phyloP scores from a whole-genome alignment of 2,888 invertebrate genomes.

The Conchocele bisecta region DNA sequence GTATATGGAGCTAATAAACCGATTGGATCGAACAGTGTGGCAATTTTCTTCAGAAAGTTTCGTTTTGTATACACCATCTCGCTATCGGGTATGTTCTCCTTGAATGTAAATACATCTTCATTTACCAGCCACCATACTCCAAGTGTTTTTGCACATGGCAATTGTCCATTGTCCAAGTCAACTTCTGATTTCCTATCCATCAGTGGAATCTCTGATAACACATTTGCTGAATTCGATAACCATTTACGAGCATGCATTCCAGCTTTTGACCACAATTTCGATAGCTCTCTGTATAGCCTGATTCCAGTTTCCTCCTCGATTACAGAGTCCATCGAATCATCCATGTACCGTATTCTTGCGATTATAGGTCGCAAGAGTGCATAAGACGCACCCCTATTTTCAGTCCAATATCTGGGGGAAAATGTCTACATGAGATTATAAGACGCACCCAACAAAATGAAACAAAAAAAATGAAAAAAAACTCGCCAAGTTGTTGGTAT shows the following conservation, averaged over 20 bases:
- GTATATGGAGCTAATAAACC: slow-evolving; percentile 27
- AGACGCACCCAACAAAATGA: too few species aligned
- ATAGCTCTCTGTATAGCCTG: slow-evolving; percentile 37
- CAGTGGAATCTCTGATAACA: slow-evolving; percentile 38
- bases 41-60: slow-evolving; percentile 22
- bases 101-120: slow-evolving; percentile 36
- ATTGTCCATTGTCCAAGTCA: slow-evolving; percentile 26
- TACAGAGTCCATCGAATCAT: slow-evolving; percentile 54
- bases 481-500: too few species aligned
- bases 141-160: slow-evolving; percentile 50
- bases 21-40: slow-evolving; percentile 37
- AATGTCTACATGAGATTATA: too few species aligned
- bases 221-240: slow-evolving; percentile 44
- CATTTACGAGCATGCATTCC: slow-evolving; percentile 47
- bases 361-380: too few species aligned
- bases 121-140: slow-evolving; percentile 45
- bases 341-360: too few species aligned
- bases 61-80: slow-evolving; percentile 61
- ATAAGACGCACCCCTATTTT: too few species aligned
- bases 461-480: too few species aligned
- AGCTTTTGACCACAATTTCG: slow-evolving; percentile 33
- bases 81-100: neutral
- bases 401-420: too few species aligned
- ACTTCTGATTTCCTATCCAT: slow-evolving; percentile 35
- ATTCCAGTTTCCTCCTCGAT: slow-evolving; percentile 22